Conservation (phyloP, 2,888 invertebrate species). For the Leucophenga montana region DNA sequence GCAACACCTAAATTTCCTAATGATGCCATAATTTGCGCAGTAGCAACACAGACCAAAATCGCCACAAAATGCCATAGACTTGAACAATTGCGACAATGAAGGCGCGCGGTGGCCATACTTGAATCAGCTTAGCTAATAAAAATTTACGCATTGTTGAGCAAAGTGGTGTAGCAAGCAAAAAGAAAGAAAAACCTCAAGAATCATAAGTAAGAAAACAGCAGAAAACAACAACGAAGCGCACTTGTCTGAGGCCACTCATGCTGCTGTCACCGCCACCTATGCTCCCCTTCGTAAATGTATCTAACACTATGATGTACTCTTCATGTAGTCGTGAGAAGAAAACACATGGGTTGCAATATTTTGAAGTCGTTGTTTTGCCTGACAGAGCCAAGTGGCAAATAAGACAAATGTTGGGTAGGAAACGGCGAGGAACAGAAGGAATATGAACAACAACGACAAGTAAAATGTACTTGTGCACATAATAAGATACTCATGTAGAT, state of each 20-base stretch:
- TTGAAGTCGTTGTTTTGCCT: constrained; percentile 20
- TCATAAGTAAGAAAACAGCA: constrained; percentile 9
- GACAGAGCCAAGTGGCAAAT: constrained; percentile 8
- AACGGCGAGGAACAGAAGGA: not conserved
- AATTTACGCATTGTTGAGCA: constrained; percentile 55
- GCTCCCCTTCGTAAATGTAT: constrained; percentile 51
- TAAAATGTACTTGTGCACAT: not conserved
- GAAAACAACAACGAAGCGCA: constrained; percentile 7
- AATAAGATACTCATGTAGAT: not conserved
- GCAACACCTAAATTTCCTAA: constrained; percentile 61
- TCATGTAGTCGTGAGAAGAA: not conserved
- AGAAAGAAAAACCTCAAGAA: constrained; percentile 23
- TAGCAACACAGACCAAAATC: constrained; percentile 24
- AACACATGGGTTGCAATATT: constrained; percentile 41
- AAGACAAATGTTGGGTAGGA: constrained; percentile 15
- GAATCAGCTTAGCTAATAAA: constrained; percentile 50
- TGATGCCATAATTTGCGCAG: constrained; percentile 60
- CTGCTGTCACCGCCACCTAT: constrained; percentile 54
- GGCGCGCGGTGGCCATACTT: not conserved
- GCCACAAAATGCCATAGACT: not conserved
- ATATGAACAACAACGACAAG: not conserved
- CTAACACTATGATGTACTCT: constrained; percentile 41
- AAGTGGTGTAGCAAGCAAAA: constrained; percentile 9
- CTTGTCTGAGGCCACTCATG: not conserved
- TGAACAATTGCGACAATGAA: no score